A percentile compares a stretch with the other conserved stretches of the same genome.
Conservation (phyloP, 53 echinoderm and acorn worm species). For the Arbacia lixula region DNA sequence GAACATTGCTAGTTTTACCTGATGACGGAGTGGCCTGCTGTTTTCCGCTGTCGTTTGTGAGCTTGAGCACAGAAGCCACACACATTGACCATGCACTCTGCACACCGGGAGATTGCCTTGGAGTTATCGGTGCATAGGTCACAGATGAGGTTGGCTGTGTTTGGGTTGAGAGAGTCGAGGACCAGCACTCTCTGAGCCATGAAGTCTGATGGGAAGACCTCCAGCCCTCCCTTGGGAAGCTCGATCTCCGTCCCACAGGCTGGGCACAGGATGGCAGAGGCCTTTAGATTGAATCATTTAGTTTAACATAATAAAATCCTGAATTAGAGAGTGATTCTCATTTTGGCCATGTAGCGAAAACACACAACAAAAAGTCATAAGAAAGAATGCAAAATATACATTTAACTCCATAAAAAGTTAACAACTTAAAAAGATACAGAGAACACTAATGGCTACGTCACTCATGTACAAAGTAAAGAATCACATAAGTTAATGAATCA, state of each 20-base stretch:
- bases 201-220: constrained; percentile 82
- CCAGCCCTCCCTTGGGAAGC: constrained; percentile 65
- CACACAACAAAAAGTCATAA: too few species aligned
- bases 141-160: constrained; percentile 72
- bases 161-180: constrained; percentile 78
- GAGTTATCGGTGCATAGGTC: constrained; percentile 95
- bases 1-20: too few species aligned
- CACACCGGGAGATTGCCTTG: constrained; percentile 80
- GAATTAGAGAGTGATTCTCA: too few species aligned
- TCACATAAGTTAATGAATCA: too few species aligned
- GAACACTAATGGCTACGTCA: too few species aligned
- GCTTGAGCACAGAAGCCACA: constrained; percentile 93
- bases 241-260: constrained; percentile 81
- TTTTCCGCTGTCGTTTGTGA: constrained; percentile 94
- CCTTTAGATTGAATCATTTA: too few species aligned
- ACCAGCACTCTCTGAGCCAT: constrained; percentile 75
- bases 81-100: constrained; percentile 92
- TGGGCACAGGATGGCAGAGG: constrained; percentile 77
- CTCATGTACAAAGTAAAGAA: too few species aligned
- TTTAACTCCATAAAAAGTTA: too few species aligned
- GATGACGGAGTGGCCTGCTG: constrained; percentile 75
- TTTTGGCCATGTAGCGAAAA: too few species aligned
- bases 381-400: too few species aligned
- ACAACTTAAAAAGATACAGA: too few species aligned
- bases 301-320: too few species aligned